These are phyloP conservation scores for Criorhina ranunculi DNA, from an alignment of 2,888 invertebrate genomes.

Conservation along the genomic window DNA sequence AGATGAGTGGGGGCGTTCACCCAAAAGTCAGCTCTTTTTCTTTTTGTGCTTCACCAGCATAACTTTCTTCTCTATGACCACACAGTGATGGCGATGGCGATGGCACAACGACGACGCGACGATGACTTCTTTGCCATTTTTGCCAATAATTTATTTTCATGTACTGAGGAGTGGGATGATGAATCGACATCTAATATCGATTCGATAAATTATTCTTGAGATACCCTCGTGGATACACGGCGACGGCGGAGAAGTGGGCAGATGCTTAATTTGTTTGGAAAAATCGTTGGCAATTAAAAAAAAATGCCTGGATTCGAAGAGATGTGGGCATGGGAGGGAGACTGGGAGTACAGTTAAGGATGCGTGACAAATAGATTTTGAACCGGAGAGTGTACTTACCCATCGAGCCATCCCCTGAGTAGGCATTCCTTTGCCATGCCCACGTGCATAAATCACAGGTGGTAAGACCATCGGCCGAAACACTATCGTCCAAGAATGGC, in stretches of 20 bases:
- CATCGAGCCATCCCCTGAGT: slow-evolving; percentile 86
- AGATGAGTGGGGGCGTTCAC: slow-evolving; percentile 64
- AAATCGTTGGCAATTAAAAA: slow-evolving; percentile 76
- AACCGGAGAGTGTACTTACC: slow-evolving; percentile 84
- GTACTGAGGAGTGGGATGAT: slow-evolving; percentile 79
- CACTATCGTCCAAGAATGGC: slow-evolving; percentile 87
- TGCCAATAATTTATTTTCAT: slow-evolving; percentile 69
- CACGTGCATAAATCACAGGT: slow-evolving; percentile 91
- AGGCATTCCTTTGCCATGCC: slow-evolving; percentile 88
- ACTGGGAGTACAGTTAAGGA: slow-evolving; percentile 56
- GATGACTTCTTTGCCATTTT: slow-evolving; percentile 54
- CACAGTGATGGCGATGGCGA: slow-evolving; percentile 33
- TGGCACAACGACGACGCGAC: slow-evolving; percentile 38
- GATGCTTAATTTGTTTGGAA: slow-evolving; percentile 75
- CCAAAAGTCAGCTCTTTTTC: slow-evolving; percentile 49
- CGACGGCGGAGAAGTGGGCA: slow-evolving; percentile 61
- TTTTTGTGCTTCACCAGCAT: slow-evolving; percentile 29
- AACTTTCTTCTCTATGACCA: slow-evolving; percentile 57
- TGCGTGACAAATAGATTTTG: slow-evolving; percentile 74
- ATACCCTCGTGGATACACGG: slow-evolving; percentile 54
- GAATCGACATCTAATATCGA: slow-evolving; percentile 84
- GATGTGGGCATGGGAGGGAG: neutral
- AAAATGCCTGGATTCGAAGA: slow-evolving; percentile 32
- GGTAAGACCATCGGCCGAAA: slow-evolving; percentile 88
- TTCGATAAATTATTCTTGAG: slow-evolving; percentile 80